Percentiles rank a stretch among this genome's conserved stretches.
Evolutionary conservation across 2,113 vertebrate genomes (phyloP).

Genomic region (Macaca mulatta): DNA sequence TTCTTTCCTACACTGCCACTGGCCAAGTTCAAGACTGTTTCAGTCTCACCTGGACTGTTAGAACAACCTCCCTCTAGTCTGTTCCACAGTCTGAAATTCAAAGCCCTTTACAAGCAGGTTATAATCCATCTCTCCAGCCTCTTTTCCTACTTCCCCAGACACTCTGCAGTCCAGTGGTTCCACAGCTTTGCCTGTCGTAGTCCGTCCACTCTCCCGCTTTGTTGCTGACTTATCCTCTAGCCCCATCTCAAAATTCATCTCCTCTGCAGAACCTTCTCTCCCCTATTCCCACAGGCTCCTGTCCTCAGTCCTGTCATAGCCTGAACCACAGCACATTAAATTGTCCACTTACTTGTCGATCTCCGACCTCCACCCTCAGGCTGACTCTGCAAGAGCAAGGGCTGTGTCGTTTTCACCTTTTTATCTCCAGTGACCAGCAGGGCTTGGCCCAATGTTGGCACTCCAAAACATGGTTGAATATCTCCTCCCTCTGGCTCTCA

Average conservation of each 20-base stretch:
- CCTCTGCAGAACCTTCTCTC: not conserved
- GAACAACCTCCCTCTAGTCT: not conserved
- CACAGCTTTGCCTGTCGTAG: not conserved
- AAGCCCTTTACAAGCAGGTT: not conserved
- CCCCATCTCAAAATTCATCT: not conserved
- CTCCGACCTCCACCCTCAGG: not conserved
- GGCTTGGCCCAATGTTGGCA: not conserved
- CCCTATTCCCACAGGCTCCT: not conserved
- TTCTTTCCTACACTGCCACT: not conserved
- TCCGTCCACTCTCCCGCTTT: not conserved
- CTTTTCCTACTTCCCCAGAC: not conserved
- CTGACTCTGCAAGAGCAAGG: not conserved
- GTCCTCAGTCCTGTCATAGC: not conserved
- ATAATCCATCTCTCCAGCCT: not conserved
- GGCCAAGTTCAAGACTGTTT: not conserved
- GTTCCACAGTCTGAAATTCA: not conserved
- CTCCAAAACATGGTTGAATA: not conserved
- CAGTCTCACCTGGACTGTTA: not conserved
- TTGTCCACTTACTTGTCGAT: not conserved
- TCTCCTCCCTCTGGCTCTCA: not conserved
- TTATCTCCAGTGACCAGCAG: not conserved
- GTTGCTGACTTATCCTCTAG: not conserved
- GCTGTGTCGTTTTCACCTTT: not conserved
- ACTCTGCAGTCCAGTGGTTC: fast-evolving
- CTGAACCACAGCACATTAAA: not conserved